Evolutionary conservation across 1,140 invertebrate species (phyloP).

Genomic region (Zaprionus gabonicus): DNA sequence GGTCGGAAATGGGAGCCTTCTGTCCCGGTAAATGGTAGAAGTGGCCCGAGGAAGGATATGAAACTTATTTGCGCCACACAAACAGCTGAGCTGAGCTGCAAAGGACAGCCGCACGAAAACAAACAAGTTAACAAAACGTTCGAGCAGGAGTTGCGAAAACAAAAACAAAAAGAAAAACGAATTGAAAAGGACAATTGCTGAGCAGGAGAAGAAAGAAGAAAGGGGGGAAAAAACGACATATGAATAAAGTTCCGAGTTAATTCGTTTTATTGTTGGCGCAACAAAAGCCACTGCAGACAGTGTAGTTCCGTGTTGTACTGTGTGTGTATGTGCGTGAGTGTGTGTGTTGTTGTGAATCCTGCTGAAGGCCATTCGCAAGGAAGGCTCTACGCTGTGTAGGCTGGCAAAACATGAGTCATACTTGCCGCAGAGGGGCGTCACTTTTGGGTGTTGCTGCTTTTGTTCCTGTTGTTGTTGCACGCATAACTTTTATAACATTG

Average conservation of each 20-base stretch:
- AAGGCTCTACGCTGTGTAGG: neutral
- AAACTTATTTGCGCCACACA: constrained; percentile 65
- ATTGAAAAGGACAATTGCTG: constrained; percentile 51
- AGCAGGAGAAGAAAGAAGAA: constrained; percentile 22
- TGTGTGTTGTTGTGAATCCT: constrained; percentile 22
- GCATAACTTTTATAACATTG: constrained; percentile 48
- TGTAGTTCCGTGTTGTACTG: neutral
- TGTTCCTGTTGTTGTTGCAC: constrained; percentile 25
- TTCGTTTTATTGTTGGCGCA: constrained; percentile 43
- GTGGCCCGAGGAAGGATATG: constrained; percentile 37
- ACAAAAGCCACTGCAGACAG: constrained; percentile 37
- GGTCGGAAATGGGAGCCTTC: constrained; percentile 11
- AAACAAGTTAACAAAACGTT: constrained; percentile 38
- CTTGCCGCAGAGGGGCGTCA: constrained; percentile 4
- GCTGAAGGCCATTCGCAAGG: constrained; percentile 56
- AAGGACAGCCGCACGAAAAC: constrained; percentile 60
- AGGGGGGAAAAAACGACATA: constrained; percentile 21
- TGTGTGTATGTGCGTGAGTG: neutral
- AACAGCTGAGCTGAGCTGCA: constrained; percentile 61
- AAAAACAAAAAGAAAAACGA: constrained; percentile 10
- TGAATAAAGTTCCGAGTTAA: constrained; percentile 64
- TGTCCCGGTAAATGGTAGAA: constrained; percentile 3
- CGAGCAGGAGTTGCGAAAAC: constrained; percentile 20
- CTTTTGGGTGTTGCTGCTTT: neutral
- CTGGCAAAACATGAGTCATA: constrained; percentile 57